phyloP scores from a whole-genome alignment of 2,113 vertebrate species.

The Anolis sagrei region DNA sequence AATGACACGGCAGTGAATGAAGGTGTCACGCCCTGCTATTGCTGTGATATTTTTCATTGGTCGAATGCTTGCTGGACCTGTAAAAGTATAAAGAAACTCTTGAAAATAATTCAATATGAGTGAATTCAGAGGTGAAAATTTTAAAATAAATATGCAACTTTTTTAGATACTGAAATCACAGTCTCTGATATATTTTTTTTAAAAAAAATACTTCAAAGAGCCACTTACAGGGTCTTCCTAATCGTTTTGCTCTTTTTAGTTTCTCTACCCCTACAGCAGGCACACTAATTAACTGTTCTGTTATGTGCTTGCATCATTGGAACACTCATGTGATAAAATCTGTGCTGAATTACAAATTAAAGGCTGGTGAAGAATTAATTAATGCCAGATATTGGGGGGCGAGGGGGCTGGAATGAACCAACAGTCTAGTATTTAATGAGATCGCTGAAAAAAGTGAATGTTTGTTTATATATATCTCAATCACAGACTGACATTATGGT shows the following conservation, averaged over 20 bases:
- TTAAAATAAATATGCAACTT: slow-evolving; percentile 20
- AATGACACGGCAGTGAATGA: slow-evolving; percentile 96
- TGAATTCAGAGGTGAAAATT: slow-evolving; percentile 10
- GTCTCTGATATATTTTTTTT: slow-evolving; percentile 33
- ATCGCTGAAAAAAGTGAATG: background rate
- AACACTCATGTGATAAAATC: slow-evolving; percentile 44
- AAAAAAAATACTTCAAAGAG: slow-evolving; percentile 36
- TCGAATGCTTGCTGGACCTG: slow-evolving; percentile 95
- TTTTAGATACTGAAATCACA: background rate
- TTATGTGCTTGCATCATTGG: slow-evolving; percentile 35
- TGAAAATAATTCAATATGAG: slow-evolving; percentile 74
- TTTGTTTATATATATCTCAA: slow-evolving; percentile 21
- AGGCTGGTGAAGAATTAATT: slow-evolving; percentile 52
- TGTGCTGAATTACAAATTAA: slow-evolving; percentile 50
- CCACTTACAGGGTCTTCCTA: slow-evolving; percentile 52
- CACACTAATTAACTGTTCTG: slow-evolving; percentile 40
- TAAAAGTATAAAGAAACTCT: slow-evolving; percentile 75
- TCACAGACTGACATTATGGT: slow-evolving; percentile 53
- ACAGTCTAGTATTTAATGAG: slow-evolving; percentile 20
- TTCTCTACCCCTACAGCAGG: slow-evolving; percentile 59
- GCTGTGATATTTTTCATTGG: slow-evolving; percentile 99
- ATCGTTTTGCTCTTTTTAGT: slow-evolving; percentile 56
- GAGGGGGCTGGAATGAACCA: slow-evolving; percentile 16
- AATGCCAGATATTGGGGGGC: slow-evolving; percentile 26
- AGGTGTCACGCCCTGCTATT: slow-evolving; percentile 94